Conservation (phyloP, 2,797 vertebrate species). For the Mus spretus region DNA sequence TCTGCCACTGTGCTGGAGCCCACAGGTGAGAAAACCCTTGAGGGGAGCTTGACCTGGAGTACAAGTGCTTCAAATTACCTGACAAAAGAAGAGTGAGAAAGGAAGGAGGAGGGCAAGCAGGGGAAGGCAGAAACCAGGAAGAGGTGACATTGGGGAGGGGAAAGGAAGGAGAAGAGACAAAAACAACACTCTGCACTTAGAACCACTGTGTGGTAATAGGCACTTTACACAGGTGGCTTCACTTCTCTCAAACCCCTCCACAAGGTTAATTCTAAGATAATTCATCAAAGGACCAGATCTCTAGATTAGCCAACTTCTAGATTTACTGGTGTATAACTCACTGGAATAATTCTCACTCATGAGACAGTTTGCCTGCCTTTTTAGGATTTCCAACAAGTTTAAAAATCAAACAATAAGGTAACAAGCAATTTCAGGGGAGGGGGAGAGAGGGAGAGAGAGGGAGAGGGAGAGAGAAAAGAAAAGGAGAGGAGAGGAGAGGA, state of each 20-base stretch:
- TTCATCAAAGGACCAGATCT: conserved; percentile 38
- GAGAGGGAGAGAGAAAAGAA: too few relatives aligned
- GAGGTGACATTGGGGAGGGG: neutral
- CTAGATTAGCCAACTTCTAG: conserved; percentile 6
- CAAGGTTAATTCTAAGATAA: conserved; percentile 32
- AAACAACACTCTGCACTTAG: neutral
- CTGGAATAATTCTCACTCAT: neutral
- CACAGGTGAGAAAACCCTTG: conserved; percentile 37
- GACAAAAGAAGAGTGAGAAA: neutral
- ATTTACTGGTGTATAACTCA: conserved; percentile 38
- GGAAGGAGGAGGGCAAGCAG: neutral
- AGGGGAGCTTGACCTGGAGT: neutral
- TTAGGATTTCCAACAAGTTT: conserved; percentile 65
- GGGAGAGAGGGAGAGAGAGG: too few relatives aligned
- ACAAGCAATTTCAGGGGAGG: neutral
- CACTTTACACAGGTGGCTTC: conserved; percentile 25
- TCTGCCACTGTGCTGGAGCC: conserved; percentile 15
- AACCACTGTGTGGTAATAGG: neutral
- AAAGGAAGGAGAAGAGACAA: neutral
- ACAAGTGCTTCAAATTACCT: conserved; percentile 18
- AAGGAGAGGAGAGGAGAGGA: too few relatives aligned
- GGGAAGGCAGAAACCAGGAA: too few relatives aligned
- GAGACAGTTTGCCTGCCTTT: conserved; percentile 19
- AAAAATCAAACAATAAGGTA: neutral
- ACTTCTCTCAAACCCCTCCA: conserved; percentile 37